Base-by-base conservation (phyloP, 2,888 invertebrate genomes). In the Eristalinus aeneus region DNA sequence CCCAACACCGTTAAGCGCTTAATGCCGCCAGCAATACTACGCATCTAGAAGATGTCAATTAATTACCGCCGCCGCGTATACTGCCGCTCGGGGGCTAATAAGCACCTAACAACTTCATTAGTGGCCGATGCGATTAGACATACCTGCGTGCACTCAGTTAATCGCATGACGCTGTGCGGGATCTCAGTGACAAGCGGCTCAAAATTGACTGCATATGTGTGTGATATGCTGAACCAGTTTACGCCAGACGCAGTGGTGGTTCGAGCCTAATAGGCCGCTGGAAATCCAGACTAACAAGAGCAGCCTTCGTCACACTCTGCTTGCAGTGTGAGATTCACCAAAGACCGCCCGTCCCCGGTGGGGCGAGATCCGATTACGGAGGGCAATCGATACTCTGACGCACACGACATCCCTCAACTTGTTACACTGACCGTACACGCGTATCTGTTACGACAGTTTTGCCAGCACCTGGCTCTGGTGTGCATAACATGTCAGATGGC, bases 101-200 rank as follows among this genome's bases (percentile, higher is more conserved):
- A 69, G 60, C 69, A 54, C 74, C 61, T 71, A 84, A 79, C 84
- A 71, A 79, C 84, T 84, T 84, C 79, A 84, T 84, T 74, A 79
- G 75, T 46, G 64, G 32, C 32, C 58, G 65, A 75, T 67, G 54
- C 71, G 67, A 84, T 84, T 84, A 72, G 75, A 23, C 79, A 84
- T 72, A 71, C 79, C 64, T 65, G 64, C 83, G 67, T 84, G 74
- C 74, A 60, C 54, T 75, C 83, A 46, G 36, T 79, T 84, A 75
- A 84, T 79, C 75, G 46, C 71, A 56, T 61, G 39, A 75, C 56
- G 73, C 39, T 53, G 54, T 61, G 58, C 58, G 56, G 74, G 67
- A 64, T 71, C 74, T 84, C 46, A 46, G 46, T 79, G 79, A 84
- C 79, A 84, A 67, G 65, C 68, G 65, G 69, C 61, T 71, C 46